Evolutionary conservation across 2,888 invertebrate species (phyloP).

Genomic region (Tipula confusa): DNA sequence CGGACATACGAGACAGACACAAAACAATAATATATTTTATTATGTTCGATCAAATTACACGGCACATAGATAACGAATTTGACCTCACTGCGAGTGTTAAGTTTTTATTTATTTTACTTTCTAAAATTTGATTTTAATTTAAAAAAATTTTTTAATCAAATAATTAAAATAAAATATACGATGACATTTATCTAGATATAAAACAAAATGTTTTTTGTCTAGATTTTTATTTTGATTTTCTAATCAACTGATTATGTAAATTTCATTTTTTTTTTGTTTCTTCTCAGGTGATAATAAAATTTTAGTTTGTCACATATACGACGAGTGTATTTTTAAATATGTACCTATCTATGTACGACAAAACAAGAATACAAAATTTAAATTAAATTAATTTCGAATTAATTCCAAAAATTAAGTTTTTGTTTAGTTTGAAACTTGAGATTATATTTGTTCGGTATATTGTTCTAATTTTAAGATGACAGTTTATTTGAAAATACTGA

Average conservation of each 20-base stretch:
- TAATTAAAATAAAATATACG: background rate
- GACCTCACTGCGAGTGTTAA: background rate
- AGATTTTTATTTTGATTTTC: background rate
- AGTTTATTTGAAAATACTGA: background rate
- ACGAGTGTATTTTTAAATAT: background rate
- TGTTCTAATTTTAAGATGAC: background rate
- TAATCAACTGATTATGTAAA: constrained; percentile 20
- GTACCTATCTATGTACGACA: too few relatives aligned
- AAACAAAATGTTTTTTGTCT: background rate
- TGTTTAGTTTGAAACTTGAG: background rate
- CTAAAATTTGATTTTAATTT: background rate
- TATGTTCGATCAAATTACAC: background rate
- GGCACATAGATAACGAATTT: background rate
- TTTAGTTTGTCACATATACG: background rate
- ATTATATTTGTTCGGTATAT: background rate
- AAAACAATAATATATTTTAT: background rate
- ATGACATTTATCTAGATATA: constrained; percentile 16
- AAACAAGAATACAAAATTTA: background rate
- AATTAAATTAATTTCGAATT: background rate
- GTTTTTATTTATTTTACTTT: background rate
- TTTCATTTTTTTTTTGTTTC: background rate
- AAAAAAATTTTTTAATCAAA: background rate
- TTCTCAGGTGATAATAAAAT: background rate
- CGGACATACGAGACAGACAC: background rate
- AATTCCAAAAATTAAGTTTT: background rate